phyloP scores from a whole-genome alignment of 1,140 invertebrate species.

The Pseudoatta argentina region DNA sequence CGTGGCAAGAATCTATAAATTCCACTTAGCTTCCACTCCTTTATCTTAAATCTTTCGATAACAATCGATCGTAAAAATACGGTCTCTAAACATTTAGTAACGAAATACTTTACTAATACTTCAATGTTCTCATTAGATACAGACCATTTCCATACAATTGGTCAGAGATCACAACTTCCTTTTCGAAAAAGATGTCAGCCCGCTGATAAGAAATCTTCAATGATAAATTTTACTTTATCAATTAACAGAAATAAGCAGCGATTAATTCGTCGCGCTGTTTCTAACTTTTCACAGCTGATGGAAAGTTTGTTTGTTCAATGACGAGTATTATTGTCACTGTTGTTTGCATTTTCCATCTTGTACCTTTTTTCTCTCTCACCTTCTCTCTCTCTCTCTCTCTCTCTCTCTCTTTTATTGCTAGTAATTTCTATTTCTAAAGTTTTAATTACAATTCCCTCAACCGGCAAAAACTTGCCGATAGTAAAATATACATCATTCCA shows the following conservation, averaged over 20 bases:
- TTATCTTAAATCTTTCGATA: neutral
- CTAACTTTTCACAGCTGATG: neutral
- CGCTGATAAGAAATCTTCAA: neutral
- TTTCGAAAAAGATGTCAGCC: neutral
- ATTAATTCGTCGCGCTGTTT: constrained; percentile 9
- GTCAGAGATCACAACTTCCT: neutral
- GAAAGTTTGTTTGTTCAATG: neutral
- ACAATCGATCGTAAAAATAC: neutral
- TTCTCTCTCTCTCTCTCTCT: neutral
- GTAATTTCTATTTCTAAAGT: neutral
- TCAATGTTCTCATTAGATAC: neutral
- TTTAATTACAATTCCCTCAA: constrained; percentile 3
- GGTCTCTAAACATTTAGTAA: neutral
- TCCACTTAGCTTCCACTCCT: neutral
- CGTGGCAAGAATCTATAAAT: neutral
- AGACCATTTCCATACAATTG: neutral
- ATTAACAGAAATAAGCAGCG: neutral
- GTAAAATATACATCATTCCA: neutral
- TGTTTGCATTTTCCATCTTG: neutral
- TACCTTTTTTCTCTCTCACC: neutral
- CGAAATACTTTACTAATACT: neutral
- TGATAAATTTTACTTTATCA: neutral
- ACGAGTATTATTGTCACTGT: constrained; percentile 58
- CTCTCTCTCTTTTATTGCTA: neutral
- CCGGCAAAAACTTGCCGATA: neutral